Conservation (phyloP, 2,888 invertebrate genomes). For the Scrobipalpa atriplicella region DNA sequence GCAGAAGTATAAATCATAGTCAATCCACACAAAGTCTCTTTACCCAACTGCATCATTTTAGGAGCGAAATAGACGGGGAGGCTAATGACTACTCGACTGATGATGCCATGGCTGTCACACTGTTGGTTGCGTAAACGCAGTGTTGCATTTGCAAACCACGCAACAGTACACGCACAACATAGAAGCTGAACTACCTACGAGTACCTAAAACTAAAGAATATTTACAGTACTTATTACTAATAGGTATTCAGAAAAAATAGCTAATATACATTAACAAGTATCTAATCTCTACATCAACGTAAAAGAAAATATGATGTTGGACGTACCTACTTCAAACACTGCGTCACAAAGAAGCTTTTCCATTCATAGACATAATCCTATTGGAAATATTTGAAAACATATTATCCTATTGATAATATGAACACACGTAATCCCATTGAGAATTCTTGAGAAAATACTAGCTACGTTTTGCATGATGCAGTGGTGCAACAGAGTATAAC, state of each 20-base stretch:
- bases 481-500: constrained; percentile 6
- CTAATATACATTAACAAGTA: no score
- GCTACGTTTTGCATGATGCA: background rate
- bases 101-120: background rate
- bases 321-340: no score
- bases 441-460: background rate
- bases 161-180: background rate
- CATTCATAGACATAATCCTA: background rate
- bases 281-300: no score
- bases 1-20: background rate
- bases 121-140: background rate
- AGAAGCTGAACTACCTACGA: no score
- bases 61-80: background rate
- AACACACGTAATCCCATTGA: background rate
- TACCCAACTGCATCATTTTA: background rate
- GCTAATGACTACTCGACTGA: background rate
- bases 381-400: background rate
- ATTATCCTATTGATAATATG: background rate
- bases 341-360: no score
- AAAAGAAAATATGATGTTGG: no score
- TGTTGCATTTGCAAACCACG: background rate
- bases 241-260: background rate
- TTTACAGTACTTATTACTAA: background rate
- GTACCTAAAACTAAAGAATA: no score
- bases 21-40: background rate